These are phyloP conservation scores for Varanus komodoensis DNA, from an alignment of 2,113 vertebrate genomes.

Conservation along the genomic window DNA sequence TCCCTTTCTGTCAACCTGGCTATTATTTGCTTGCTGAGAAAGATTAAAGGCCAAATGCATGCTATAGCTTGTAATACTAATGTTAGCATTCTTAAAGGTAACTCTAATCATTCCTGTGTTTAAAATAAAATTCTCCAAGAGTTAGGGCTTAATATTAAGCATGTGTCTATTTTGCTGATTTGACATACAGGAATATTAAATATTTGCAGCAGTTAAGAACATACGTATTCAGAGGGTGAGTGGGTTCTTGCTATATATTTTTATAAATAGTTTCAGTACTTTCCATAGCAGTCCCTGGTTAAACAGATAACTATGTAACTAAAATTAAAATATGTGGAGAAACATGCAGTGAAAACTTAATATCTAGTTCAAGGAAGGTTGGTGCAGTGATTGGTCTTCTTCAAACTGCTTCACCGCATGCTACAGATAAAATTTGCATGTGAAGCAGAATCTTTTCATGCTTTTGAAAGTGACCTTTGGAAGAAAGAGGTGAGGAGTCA, in stretches of 20 bases:
- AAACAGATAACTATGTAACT: background rate
- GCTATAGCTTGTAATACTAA: background rate
- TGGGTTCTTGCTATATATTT: background rate
- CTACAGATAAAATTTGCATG: slow-evolving; percentile 36
- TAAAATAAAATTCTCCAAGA: background rate
- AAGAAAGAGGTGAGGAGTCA: slow-evolving; percentile 28
- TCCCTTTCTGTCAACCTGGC: background rate
- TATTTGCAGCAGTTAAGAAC: background rate
- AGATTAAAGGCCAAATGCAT: background rate
- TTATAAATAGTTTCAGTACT: background rate
- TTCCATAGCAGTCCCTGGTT: background rate
- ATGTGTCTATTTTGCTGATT: background rate
- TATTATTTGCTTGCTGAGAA: background rate
- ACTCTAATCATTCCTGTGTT: background rate
- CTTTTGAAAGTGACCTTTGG: slow-evolving; percentile 22
- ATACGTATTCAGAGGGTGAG: background rate
- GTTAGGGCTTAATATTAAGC: background rate
- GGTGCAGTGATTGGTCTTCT: background rate
- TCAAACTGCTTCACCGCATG: background rate
- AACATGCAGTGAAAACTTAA: background rate
- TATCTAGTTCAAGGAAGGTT: background rate
- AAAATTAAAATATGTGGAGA: background rate
- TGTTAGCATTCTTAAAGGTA: background rate
- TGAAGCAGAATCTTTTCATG: slow-evolving; percentile 15
- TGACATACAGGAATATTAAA: background rate